phyloP scores from a whole-genome alignment of 2,113 vertebrate genomes.

The Indicator indicator region DNA sequence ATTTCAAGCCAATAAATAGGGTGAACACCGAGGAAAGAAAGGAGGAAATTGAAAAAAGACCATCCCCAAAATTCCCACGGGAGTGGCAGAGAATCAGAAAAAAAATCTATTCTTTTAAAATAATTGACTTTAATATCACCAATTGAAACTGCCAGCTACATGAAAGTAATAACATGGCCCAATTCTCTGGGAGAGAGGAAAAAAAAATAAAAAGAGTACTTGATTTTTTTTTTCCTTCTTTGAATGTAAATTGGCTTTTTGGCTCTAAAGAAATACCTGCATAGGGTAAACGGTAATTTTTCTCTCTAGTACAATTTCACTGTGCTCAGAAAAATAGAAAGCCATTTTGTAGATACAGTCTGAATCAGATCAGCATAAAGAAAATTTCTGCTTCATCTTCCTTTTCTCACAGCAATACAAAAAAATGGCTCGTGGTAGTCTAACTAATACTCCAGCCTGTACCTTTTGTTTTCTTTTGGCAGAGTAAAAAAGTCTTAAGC shows the following conservation, averaged over 20 bases:
- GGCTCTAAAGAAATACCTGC: neutral
- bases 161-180: neutral
- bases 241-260: neutral
- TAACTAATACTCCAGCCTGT: neutral
- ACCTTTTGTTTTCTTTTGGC: neutral
- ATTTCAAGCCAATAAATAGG: neutral
- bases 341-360: neutral
- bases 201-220: neutral
- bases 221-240: neutral
- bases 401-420: neutral
- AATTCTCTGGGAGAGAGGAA: neutral
- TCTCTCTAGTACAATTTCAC: neutral
- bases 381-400: neutral
- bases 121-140: neutral
- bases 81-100: neutral
- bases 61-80: neutral
- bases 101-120: neutral
- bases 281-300: neutral
- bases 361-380: neutral
- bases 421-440: neutral
- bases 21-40: neutral
- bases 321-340: constrained; percentile 8
- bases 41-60: neutral
- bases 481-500: neutral
- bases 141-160: neutral